Conservation (phyloP, 2,113 vertebrate species). For the Pygoscelis antarcticus region DNA sequence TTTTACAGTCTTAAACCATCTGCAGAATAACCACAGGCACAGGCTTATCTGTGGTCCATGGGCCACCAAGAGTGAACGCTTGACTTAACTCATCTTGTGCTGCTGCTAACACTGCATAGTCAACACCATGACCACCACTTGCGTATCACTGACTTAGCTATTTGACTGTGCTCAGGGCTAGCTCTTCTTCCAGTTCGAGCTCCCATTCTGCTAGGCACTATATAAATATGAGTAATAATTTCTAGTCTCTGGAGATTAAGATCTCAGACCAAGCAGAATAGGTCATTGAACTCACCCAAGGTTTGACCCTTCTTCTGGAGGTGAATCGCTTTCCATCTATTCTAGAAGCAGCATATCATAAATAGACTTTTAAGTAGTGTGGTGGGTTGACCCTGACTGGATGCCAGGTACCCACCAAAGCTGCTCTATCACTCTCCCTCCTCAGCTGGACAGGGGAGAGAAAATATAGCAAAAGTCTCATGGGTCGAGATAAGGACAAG, state of each 20-base stretch:
- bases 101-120: background rate
- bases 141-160: background rate
- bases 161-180: background rate
- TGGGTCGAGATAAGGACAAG: background rate
- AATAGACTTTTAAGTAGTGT: background rate
- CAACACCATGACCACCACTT: background rate
- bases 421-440: rapidly evolving
- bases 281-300: background rate
- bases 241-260: background rate
- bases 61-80: background rate
- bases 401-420: background rate
- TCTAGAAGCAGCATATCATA: background rate
- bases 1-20: background rate
- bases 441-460: background rate
- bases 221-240: background rate
- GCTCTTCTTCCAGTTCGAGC: background rate
- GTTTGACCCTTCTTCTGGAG: background rate
- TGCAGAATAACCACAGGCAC: background rate
- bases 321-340: background rate
- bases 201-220: background rate
- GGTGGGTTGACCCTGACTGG: background rate
- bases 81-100: background rate
- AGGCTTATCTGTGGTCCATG: background rate
- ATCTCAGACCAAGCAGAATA: background rate
- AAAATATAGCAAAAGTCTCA: background rate